Conservation (phyloP, 2,888 invertebrate species). For the Eupithecia tripunctaria region DNA sequence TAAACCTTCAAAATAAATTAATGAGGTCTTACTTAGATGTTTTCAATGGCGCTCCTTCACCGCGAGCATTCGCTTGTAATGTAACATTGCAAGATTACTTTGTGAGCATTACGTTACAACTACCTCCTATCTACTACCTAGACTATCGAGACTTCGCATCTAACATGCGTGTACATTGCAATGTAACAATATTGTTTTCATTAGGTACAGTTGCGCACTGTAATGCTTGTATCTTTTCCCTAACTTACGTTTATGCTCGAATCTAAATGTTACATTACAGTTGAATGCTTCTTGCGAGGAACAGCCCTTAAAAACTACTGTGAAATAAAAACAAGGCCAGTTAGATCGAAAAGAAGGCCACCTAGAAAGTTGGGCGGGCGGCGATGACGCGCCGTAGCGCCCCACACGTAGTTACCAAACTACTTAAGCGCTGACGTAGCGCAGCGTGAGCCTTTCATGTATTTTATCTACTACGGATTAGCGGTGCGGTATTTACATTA, state of each 20-base stretch:
- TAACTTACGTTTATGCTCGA: background rate
- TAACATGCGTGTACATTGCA: too few relatives aligned
- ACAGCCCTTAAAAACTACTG: background rate
- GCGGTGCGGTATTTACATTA: conserved; percentile 15
- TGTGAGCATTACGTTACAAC: background rate
- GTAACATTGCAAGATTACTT: background rate
- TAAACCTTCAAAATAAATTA: conserved; percentile 12
- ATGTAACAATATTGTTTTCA: too few relatives aligned
- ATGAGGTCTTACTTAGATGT: background rate
- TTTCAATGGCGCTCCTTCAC: background rate
- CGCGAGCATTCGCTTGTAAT: background rate
- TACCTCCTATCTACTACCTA: background rate
- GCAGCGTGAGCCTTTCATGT: conserved; percentile 14
- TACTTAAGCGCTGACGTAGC: conserved; percentile 22
- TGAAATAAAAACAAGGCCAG: conserved; percentile 19
- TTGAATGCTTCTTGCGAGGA: background rate
- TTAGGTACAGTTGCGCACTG: background rate
- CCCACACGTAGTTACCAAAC: conserved; percentile 1
- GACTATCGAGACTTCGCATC: background rate
- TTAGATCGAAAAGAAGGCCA: conserved; percentile 26
- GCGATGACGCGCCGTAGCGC: conserved; percentile 13
- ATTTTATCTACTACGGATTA: conserved; percentile 13
- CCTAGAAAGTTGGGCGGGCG: conserved; percentile 29
- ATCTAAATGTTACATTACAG: background rate
- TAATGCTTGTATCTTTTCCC: background rate